A percentile compares a stretch with the other conserved stretches of the same genome.
Conservation (phyloP, 2,888 invertebrate species). For the Tuberolachnus salignus region DNA sequence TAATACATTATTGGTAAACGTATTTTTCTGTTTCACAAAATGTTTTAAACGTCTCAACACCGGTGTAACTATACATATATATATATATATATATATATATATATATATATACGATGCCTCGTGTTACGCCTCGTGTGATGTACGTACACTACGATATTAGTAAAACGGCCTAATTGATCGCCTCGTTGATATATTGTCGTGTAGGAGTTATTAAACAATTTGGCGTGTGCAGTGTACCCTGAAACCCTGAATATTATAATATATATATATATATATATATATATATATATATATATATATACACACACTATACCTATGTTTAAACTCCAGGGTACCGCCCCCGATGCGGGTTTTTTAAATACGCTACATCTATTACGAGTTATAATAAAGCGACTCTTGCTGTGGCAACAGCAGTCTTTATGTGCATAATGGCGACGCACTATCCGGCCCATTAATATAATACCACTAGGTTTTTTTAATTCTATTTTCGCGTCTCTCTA, state of each 20-base stretch:
- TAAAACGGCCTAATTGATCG: conserved; percentile 49
- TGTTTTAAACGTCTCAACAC: too few species aligned
- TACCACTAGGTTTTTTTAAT: background rate
- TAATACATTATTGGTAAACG: too few species aligned
- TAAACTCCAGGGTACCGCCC: conserved; percentile 18
- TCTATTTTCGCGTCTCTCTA: conserved; percentile 36
- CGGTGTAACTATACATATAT: too few species aligned
- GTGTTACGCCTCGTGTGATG: conserved; percentile 29
- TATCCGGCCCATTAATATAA: conserved; percentile 40
- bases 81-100: too few species aligned
- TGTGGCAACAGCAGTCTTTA: background rate
- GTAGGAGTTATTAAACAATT: conserved; percentile 38
- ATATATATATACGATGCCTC: too few species aligned
- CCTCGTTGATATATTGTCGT: conserved; percentile 30
- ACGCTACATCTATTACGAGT: conserved; percentile 27
- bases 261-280: too few species aligned
- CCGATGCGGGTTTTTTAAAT: conserved; percentile 1
- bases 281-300: too few species aligned
- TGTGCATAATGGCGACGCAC: background rate
- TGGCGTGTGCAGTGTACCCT: background rate
- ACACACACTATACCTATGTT: background rate
- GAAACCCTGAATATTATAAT: too few species aligned
- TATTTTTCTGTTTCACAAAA: too few species aligned
- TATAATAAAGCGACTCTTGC: conserved; percentile 39
- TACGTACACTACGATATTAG: conserved; percentile 45